Evolutionary conservation across 2,113 vertebrate species (phyloP).

Genomic region (Balaeniceps rex): DNA sequence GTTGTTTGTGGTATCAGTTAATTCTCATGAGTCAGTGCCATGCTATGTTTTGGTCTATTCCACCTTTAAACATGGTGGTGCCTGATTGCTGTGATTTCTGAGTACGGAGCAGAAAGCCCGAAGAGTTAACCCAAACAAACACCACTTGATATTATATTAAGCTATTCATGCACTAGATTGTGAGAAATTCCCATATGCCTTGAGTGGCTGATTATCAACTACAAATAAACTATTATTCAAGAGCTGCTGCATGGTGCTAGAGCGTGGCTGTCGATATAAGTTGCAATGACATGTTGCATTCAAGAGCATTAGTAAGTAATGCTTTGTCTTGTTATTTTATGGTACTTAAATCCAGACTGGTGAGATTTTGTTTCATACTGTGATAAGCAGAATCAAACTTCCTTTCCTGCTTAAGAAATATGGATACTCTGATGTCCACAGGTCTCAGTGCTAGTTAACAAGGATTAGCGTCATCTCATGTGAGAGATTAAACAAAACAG

Average conservation of each 20-base stretch:
- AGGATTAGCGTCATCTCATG: background rate
- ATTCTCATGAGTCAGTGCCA: background rate
- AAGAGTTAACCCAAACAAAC: background rate
- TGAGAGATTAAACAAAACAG: background rate
- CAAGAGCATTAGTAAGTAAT: background rate
- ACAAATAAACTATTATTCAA: conserved; percentile 9
- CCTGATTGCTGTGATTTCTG: background rate
- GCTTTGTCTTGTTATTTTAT: background rate
- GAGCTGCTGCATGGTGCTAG: background rate
- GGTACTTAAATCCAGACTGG: background rate
- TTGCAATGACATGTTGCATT: background rate
- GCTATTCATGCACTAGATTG: background rate
- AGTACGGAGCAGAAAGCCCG: background rate
- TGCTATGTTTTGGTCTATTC: background rate
- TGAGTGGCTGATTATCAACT: background rate
- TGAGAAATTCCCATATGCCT: background rate
- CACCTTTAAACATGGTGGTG: background rate
- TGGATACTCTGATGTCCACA: background rate
- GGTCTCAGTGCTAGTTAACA: background rate
- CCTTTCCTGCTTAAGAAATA: background rate
- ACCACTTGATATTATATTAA: background rate
- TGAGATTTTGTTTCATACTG: background rate
- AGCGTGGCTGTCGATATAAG: background rate
- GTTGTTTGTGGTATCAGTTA: background rate
- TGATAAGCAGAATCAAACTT: background rate